These are phyloP conservation scores for Ooceraea biroi DNA, from an alignment of 1,140 invertebrate genomes.

Conservation along the genomic window DNA sequence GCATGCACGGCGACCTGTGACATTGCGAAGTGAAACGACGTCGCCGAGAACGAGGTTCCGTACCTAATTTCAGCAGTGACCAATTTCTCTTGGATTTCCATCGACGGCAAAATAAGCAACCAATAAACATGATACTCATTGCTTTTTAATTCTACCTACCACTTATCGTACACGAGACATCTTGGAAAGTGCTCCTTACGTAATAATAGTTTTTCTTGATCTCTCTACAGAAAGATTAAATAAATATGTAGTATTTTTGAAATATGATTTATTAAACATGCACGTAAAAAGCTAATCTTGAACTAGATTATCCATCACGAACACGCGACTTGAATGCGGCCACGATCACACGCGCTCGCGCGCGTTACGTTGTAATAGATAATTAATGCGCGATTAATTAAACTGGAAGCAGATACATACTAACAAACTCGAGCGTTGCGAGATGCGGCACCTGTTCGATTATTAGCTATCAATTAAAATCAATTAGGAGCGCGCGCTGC, in stretches of 20 bases:
- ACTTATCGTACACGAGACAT: too few relatives aligned
- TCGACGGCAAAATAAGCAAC: too few relatives aligned
- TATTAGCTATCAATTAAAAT: constrained; percentile 57
- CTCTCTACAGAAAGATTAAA: background rate
- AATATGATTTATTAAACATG: background rate
- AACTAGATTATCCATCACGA: constrained; percentile 10
- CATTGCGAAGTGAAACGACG: background rate
- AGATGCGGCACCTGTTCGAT: constrained; percentile 16
- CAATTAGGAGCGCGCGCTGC: constrained; percentile 35
- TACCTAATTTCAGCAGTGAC: background rate
- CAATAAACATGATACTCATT: too few relatives aligned
- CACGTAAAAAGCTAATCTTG: background rate
- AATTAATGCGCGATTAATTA: constrained; percentile 53
- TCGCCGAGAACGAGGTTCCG: background rate
- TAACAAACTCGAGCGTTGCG: background rate
- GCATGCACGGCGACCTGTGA: background rate
- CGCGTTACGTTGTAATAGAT: constrained; percentile 24
- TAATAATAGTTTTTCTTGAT: too few relatives aligned
- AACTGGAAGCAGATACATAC: constrained; percentile 23
- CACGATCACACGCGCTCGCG: background rate
- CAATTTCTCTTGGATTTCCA: background rate
- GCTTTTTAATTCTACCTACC: too few relatives aligned
- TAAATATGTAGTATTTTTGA: background rate
- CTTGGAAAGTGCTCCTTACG: too few relatives aligned
- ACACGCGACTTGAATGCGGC: background rate